A percentile compares a stretch with the other conserved stretches of the same genome.
phyloP scores from a whole-genome alignment of 2,797 vertebrate species.

The Apogon talboti region DNA sequence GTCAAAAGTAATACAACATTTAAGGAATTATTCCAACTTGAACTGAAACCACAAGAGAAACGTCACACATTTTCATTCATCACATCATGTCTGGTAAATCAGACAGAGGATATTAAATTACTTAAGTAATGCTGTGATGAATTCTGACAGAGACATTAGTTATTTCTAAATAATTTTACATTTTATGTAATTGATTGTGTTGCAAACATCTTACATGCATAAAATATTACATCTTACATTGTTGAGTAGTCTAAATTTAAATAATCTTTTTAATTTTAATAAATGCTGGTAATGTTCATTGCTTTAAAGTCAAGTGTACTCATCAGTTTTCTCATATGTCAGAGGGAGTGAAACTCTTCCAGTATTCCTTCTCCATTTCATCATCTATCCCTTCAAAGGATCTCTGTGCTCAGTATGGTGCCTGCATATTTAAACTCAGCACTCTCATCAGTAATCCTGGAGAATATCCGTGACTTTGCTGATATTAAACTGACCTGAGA shows the following conservation, averaged over 20 bases:
- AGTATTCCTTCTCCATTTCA: constrained; percentile 62
- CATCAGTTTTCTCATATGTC: constrained; percentile 37
- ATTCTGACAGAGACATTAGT: neutral
- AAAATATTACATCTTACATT: too few species aligned
- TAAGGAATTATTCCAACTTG: constrained; percentile 29
- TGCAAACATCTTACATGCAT: too few species aligned
- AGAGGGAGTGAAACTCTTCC: constrained; percentile 35
- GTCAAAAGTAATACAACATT: constrained; percentile 29
- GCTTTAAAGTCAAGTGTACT: constrained; percentile 55
- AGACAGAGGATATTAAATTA: constrained; percentile 16
- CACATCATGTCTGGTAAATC: constrained; percentile 13
- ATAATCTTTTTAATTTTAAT: constrained; percentile 13
- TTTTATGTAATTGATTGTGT: too few species aligned
- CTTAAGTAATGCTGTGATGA: neutral
- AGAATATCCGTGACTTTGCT: constrained; percentile 5
- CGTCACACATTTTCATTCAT: constrained; percentile 14
- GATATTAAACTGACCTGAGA: constrained; percentile 84
- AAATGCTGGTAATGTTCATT: constrained; percentile 11
- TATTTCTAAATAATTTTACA: neutral
- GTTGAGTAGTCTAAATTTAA: neutral
- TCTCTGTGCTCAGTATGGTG: constrained; percentile 46
- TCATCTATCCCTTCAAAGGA: constrained; percentile 65
- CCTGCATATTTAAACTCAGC: constrained; percentile 29
- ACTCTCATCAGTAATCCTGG: constrained; percentile 17
- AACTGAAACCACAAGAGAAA: constrained; percentile 13